A percentile compares a stretch with the other conserved stretches of the same genome.
Evolutionary conservation across 2,797 vertebrate species (phyloP).

Genomic region (Ptychadena robeensis): DNA sequence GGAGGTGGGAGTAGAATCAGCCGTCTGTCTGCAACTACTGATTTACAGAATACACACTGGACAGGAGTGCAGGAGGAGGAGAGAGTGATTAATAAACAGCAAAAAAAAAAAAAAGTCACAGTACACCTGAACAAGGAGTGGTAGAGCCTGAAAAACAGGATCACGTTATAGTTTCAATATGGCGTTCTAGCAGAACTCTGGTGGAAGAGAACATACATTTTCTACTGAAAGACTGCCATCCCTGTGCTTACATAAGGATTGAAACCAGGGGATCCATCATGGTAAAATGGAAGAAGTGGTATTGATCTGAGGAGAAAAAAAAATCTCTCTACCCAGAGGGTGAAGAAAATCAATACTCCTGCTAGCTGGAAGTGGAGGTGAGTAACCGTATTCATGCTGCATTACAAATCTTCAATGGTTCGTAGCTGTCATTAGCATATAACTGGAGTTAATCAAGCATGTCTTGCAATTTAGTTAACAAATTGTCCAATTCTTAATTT

Average conservation of each 20-base stretch:
- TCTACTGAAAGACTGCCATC: background rate
- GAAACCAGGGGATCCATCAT: constrained; percentile 40
- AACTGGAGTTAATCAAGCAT: background rate
- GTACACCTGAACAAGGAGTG: constrained; percentile 61
- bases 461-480: background rate
- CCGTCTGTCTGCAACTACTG: constrained; percentile 59
- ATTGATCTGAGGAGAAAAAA: constrained; percentile 28
- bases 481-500: background rate
- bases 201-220: constrained; percentile 20
- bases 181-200: constrained; percentile 42
- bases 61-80: constrained; percentile 49
- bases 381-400: background rate
- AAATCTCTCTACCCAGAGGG: background rate
- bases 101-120: constrained; percentile 60
- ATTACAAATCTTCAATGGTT: background rate
- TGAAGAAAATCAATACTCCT: constrained; percentile 9
- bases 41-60: constrained; percentile 58
- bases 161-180: constrained; percentile 53
- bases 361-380: constrained; percentile 27
- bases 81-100: constrained; percentile 54
- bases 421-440: background rate
- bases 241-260: background rate
- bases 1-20: constrained; percentile 62
- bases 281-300: constrained; percentile 55
- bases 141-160: constrained; percentile 59